Base-by-base conservation (phyloP, 2,888 invertebrate genomes). In the Mesodorylaimus sp. region DNA sequence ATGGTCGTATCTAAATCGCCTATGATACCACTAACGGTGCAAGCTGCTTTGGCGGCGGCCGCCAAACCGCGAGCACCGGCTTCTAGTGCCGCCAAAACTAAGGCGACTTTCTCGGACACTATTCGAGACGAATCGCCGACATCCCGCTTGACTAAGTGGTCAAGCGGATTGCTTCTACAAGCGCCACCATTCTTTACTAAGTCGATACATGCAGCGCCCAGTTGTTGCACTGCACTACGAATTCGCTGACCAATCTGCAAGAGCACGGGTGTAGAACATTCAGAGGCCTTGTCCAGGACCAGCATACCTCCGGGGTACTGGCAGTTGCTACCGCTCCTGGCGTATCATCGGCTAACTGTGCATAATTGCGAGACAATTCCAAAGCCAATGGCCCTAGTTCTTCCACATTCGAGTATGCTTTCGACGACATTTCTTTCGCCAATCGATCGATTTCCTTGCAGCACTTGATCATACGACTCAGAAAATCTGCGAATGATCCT, bases 1-100 rank as follows among this genome's bases (percentile, higher is more conserved):
- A 97, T 95, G 46, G 95, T 95, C 39, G 97, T 99, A 68, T 99
- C 97, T 54, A 93, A 72, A 64, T 91, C 91, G 36, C 93, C 93
- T 58, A 97, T 89, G 59, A 99, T 75, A 54, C 95, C 93, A 13
- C 86, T 86, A 21, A 99, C 93, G 3, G 95, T 93, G 59, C 87
- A 86, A 0, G 93, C 91, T 0, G 97, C 97, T 72, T 93, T 91
- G 61, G 97, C 95, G 66, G 97, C 97, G 0, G 97, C 97, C 70
- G 97, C 95, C 0, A 91, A 91, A 48, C 95, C 97, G 36, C 88
- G 78, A 0, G 91, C 84, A 1, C 91, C 89, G 0, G 88, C 86
- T 64, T 91, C 91, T 5, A 95, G 71, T 0, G 86, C 84, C 1
- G 86, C 80, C 58, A 95, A 72, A 13, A 52, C 44, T 2, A 36